Percentiles rank a stretch among this genome's conserved stretches.
Evolutionary conservation across 2,888 invertebrate genomes (phyloP).

Genomic region (Chymomyza procnemis): DNA sequence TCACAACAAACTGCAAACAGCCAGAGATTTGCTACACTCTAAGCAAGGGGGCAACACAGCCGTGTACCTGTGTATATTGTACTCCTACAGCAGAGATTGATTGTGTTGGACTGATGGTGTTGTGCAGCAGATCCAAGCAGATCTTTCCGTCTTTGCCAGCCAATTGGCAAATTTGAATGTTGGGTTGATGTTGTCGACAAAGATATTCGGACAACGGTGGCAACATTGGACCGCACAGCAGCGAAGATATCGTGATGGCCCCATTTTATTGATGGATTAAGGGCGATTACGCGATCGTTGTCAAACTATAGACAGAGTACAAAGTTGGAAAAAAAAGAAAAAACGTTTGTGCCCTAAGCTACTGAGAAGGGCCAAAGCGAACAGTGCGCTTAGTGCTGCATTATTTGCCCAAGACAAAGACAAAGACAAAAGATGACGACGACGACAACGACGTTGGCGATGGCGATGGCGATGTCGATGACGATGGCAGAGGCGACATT

Average conservation of each 20-base stretch:
- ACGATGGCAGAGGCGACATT: constrained; percentile 50
- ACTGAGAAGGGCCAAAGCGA: constrained; percentile 23
- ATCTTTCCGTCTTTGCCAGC: not conserved
- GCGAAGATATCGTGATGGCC: constrained; percentile 75
- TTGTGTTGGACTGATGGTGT: constrained; percentile 73
- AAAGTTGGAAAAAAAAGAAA: constrained; percentile 5
- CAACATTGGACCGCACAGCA: constrained; percentile 31
- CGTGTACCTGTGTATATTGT: not conserved
- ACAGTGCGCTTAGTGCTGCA: constrained; percentile 13
- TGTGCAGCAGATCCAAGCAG: constrained; percentile 21
- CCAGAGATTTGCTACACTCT: constrained; percentile 5
- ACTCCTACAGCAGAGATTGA: constrained; percentile 50
- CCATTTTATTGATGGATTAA: constrained; percentile 78
- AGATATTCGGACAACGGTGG: constrained; percentile 46
- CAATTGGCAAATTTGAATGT: constrained; percentile 70
- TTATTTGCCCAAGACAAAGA: constrained; percentile 52
- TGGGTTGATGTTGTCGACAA: constrained; percentile 66
- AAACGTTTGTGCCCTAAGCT: not conserved
- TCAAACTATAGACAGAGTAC: constrained; percentile 47
- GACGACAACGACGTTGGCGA: constrained; percentile 35
- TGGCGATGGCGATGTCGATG: constrained; percentile 27
- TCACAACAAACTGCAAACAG: constrained; percentile 51
- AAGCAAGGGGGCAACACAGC: not conserved
- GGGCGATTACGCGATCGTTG: constrained; percentile 77
- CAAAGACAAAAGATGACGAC: constrained; percentile 14